Evolutionary conservation across 30 jellyfish, hydroid and myxozoan species (phyloP).

Genomic region (Mastigias papua): DNA sequence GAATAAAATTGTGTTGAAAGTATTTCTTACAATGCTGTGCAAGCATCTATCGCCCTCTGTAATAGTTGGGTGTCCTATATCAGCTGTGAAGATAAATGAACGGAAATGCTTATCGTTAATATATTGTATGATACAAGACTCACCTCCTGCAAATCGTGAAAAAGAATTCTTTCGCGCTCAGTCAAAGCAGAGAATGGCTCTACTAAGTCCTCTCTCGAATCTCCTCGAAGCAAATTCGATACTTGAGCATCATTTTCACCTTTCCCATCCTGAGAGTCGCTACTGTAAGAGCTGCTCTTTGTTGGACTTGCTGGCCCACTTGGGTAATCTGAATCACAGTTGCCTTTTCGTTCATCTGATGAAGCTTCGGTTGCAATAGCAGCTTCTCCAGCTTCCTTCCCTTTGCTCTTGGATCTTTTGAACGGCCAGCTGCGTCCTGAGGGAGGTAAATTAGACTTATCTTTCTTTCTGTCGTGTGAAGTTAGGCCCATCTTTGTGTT

Average conservation of each 20-base stretch:
- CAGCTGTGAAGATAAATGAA: no score
- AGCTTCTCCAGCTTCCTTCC: slow-evolving; percentile 47
- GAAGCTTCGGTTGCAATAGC: slow-evolving; percentile 1
- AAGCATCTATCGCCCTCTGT: no score
- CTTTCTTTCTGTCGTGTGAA: slow-evolving; percentile 48
- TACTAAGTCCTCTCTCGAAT: slow-evolving; percentile 46
- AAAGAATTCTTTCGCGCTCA: slow-evolving; percentile 53
- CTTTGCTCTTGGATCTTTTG: slow-evolving; percentile 50
- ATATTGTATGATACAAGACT: neutral
- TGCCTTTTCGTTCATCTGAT: slow-evolving; percentile 26
- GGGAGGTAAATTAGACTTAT: slow-evolving; percentile 54
- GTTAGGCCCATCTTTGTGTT: slow-evolving; percentile 58
- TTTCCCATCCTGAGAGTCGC: slow-evolving; percentile 56
- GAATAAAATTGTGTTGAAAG: no score
- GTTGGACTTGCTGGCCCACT: slow-evolving; percentile 30
- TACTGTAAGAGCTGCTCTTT: slow-evolving; percentile 22
- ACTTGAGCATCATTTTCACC: slow-evolving; percentile 16
- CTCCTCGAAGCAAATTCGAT: slow-evolving; percentile 1
- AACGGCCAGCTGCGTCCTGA: slow-evolving; percentile 83
- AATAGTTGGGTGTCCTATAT: no score
- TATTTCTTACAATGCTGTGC: no score
- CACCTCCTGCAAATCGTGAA: slow-evolving; percentile 63
- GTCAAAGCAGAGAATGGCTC: slow-evolving; percentile 50
- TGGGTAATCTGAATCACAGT: slow-evolving; percentile 28
- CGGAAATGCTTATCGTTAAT: no score